Evolutionary conservation across 2,888 invertebrate species (phyloP).

Genomic region (Chorisops tibialis): DNA sequence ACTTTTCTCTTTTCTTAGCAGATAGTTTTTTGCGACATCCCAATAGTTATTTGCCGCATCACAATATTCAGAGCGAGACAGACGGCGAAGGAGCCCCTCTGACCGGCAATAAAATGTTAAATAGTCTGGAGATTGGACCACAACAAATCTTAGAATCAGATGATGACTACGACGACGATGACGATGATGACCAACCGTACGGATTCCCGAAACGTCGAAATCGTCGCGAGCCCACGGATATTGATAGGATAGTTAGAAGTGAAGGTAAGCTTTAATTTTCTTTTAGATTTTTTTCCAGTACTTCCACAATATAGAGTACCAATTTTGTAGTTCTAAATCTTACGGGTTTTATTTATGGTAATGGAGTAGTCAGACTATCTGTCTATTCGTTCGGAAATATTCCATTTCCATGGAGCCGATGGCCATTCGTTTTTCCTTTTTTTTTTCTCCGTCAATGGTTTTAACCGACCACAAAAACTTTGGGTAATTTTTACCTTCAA

Average conservation of each 20-base stretch:
- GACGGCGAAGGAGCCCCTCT: conserved; percentile 55
- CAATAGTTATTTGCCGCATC: conserved; percentile 74
- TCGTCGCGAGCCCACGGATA: conserved; percentile 45
- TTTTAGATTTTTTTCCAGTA: background rate
- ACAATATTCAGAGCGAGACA: conserved; percentile 66
- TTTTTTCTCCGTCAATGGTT: too few relatives aligned
- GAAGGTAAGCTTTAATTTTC: conserved; percentile 38
- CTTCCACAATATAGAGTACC: background rate
- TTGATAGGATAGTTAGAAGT: conserved; percentile 36
- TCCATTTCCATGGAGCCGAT: too few relatives aligned
- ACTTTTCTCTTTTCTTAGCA: conserved; percentile 45
- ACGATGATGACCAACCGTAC: conserved; percentile 51
- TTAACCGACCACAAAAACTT: background rate
- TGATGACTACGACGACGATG: conserved; percentile 52
- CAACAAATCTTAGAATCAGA: conserved; percentile 30
- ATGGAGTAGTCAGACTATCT: too few relatives aligned
- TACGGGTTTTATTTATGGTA: too few relatives aligned
- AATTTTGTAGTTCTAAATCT: too few relatives aligned
- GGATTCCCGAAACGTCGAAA: conserved; percentile 52
- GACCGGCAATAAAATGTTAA: conserved; percentile 34
- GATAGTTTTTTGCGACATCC: conserved; percentile 78
- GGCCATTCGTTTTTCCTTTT: too few relatives aligned
- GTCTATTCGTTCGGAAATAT: too few relatives aligned
- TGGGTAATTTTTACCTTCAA: background rate
- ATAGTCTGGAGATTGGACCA: conserved; percentile 33